A percentile compares a stretch with the other conserved stretches of the same genome.
These are phyloP conservation scores for Glossophaga mutica DNA, from an alignment of 2,797 vertebrate species.

Conservation along the genomic window DNA sequence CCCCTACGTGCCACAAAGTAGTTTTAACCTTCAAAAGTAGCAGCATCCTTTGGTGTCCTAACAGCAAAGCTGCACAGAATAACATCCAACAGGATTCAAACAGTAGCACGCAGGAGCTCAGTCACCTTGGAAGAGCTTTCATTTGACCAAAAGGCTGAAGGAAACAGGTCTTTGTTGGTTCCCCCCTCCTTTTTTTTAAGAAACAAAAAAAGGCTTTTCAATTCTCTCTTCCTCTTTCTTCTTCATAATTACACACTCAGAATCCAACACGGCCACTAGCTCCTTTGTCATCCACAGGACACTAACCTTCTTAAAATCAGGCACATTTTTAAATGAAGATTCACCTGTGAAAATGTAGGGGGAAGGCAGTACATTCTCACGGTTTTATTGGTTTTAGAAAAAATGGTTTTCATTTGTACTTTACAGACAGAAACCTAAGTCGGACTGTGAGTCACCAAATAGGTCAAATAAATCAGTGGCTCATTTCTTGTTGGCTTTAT, in stretches of 20 bases:
- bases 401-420: neutral
- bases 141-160: constrained; percentile 72
- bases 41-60: constrained; percentile 74
- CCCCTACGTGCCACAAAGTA: constrained; percentile 64
- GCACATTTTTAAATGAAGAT: neutral
- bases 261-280: neutral
- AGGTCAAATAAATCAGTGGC: neutral
- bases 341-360: neutral
- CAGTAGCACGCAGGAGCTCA: constrained; percentile 55
- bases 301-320: constrained; percentile 5
- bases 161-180: constrained; percentile 73
- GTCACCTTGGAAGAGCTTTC: constrained; percentile 71
- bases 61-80: constrained; percentile 65
- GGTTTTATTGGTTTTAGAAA: neutral
- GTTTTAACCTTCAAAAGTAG: constrained; percentile 73
- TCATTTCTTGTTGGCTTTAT: neutral
- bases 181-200: constrained; percentile 28
- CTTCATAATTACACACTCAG: neutral
- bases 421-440: neutral
- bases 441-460: neutral
- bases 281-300: neutral
- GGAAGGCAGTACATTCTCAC: neutral
- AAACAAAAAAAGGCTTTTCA: constrained; percentile 75
- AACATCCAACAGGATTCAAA: constrained; percentile 72
- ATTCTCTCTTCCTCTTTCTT: constrained; percentile 51